A percentile compares a stretch with the other conserved stretches of the same genome.
Conservation (phyloP, 2,113 vertebrate genomes). For the Tychaedon coryphoeus region DNA sequence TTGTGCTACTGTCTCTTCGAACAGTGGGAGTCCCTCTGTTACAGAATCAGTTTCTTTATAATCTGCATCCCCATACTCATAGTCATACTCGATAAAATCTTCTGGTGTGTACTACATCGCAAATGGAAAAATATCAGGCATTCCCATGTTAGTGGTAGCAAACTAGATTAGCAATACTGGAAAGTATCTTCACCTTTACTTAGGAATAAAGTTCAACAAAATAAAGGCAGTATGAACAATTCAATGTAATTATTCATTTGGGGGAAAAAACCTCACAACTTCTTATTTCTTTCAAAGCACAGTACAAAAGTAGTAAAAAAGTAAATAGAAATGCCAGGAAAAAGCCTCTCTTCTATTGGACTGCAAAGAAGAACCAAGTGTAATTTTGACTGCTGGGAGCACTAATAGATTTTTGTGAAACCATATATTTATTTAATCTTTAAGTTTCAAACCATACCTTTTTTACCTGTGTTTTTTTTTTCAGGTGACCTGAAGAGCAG, state of each 20-base stretch:
- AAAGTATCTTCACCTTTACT: conserved; percentile 59
- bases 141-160: conserved; percentile 68
- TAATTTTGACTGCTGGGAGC: background rate
- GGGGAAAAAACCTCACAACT: background rate
- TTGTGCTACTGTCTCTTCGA: conserved; percentile 83
- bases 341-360: background rate
- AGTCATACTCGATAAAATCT: conserved; percentile 90
- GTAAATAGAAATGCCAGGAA: background rate
- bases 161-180: conserved; percentile 47
- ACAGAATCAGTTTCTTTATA: conserved; percentile 82
- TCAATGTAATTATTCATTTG: background rate
- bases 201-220: conserved; percentile 55
- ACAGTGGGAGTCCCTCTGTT: conserved; percentile 79
- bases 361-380: background rate
- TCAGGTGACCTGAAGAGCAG: background rate
- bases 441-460: background rate
- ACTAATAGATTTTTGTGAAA: background rate
- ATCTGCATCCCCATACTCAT: conserved; percentile 93
- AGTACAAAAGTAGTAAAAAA: conserved; percentile 4
- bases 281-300: background rate
- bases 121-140: conserved; percentile 76
- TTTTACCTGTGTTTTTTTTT: background rate
- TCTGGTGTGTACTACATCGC: conserved; percentile 87
- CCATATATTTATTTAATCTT: background rate
- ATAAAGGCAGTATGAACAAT: background rate